Conservation (phyloP, 2,113 vertebrate genomes). For the Alces alces region DNA sequence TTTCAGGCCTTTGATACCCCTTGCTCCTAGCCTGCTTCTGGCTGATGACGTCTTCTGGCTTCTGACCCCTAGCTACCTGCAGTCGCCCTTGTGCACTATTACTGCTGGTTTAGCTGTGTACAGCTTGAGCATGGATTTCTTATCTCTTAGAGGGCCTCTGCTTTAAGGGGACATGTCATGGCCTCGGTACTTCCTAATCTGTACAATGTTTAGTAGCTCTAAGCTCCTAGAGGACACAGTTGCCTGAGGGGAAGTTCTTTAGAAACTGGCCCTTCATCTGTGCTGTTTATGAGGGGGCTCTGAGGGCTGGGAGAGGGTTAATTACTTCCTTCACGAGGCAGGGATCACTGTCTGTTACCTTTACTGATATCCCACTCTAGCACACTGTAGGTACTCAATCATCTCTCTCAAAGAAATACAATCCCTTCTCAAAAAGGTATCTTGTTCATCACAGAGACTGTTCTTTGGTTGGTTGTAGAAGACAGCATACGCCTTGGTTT, state of each 20-base stretch:
- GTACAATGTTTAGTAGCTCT: not conserved
- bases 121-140: not conserved
- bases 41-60: not conserved
- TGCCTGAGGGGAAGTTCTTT: not conserved
- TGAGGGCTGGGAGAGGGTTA: not conserved
- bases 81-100: rapidly evolving
- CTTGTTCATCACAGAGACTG: not conserved
- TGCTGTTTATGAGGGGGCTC: not conserved
- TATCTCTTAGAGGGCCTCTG: not conserved
- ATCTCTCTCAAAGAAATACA: not conserved
- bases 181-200: not conserved
- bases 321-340: not conserved
- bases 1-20: not conserved
- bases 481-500: not conserved
- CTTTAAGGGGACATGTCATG: not conserved
- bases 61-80: not conserved
- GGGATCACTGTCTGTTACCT: not conserved
- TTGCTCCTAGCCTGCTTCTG: not conserved
- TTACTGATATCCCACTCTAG: not conserved
- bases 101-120: not conserved
- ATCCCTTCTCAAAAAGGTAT: not conserved
- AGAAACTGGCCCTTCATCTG: not conserved
- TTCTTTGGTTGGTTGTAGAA: not conserved
- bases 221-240: not conserved
- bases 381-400: not conserved